Evolutionary conservation across 2,888 invertebrate species (phyloP).

Genomic region (Drosophila lutescens): DNA sequence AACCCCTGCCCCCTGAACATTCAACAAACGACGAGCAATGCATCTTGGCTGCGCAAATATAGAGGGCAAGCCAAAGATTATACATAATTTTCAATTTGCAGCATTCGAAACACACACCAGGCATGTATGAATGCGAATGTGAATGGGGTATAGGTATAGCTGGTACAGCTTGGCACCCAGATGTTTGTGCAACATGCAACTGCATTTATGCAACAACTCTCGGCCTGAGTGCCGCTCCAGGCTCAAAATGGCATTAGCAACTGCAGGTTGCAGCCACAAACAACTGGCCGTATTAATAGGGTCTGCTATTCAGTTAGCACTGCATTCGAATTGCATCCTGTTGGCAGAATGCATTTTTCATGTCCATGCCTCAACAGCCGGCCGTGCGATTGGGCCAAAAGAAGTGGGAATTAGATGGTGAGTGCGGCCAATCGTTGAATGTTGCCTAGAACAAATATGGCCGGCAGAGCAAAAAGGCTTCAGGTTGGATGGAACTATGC

Average conservation of each 20-base stretch:
- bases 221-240: slow-evolving; percentile 46
- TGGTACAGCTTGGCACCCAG: slow-evolving; percentile 9
- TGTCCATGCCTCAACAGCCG: slow-evolving; percentile 38
- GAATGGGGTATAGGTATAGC: slow-evolving; percentile 4
- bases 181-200: slow-evolving; percentile 60
- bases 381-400: background rate
- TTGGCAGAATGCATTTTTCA: slow-evolving; percentile 65
- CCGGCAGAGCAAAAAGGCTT: background rate
- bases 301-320: slow-evolving; percentile 36
- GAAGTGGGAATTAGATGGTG: slow-evolving; percentile 7
- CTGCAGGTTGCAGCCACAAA: slow-evolving; percentile 25
- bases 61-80: slow-evolving; percentile 67
- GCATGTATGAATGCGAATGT: slow-evolving; percentile 5
- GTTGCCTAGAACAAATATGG: background rate
- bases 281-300: slow-evolving; percentile 39
- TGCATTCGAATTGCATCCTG: slow-evolving; percentile 42
- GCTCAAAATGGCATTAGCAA: slow-evolving; percentile 40
- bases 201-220: slow-evolving; percentile 67
- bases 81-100: slow-evolving; percentile 68
- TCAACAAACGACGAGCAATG: slow-evolving; percentile 47
- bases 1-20: background rate
- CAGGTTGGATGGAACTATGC: background rate
- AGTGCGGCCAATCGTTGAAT: background rate
- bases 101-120: slow-evolving; percentile 41
- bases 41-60: slow-evolving; percentile 68